Base-by-base conservation (phyloP, 2,888 invertebrate species). In the Phengaris alcon region DNA sequence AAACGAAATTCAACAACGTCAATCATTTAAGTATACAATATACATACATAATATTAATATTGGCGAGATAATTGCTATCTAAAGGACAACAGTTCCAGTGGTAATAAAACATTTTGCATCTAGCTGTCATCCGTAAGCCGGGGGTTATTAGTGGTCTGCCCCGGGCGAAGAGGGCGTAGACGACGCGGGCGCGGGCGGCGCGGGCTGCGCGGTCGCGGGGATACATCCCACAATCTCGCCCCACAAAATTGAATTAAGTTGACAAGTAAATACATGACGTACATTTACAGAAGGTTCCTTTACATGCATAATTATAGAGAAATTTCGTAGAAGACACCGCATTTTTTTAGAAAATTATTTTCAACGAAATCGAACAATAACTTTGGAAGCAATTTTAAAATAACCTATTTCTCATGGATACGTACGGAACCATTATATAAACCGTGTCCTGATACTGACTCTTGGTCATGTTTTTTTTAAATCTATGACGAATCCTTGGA, bases 161-260 rank as follows among this genome's bases (percentile, higher is more conserved):
- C 74, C 64, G 54, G 74, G 77, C 76, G 10, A 52, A 7, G 52
- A 35, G 52, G 12, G 35, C 64, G 22, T 10, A 22, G 57, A 35
- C 35, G 35, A 35, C 35, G 22, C 10, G 6, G 52, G 12, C 35
- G 52, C 12, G 12, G 22, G 22, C 22, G 22, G 22, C 22, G 52
- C 12, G 12, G 64, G 64, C 6, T 7, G 13, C 12, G 64, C 12
- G 35, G 76, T 68, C 4, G 4, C 35, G 35, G 73, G 70, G 76
- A 75, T 69, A 73, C 79, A 75, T 73, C 70, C 78, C 78, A 78
- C 77, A 76, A 76, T 76, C 76, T 84, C 85, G 81, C 82, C 81
- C 82, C 87, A 85, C 85, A 87, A 90, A 90, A 90, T 90, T 89
- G 85, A 90, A 90, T 91, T 90, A 90, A 87, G 84, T 82, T 82